These are phyloP conservation scores for Trichopria drosophilae DNA, from an alignment of 2,888 invertebrate genomes.

Conservation along the genomic window DNA sequence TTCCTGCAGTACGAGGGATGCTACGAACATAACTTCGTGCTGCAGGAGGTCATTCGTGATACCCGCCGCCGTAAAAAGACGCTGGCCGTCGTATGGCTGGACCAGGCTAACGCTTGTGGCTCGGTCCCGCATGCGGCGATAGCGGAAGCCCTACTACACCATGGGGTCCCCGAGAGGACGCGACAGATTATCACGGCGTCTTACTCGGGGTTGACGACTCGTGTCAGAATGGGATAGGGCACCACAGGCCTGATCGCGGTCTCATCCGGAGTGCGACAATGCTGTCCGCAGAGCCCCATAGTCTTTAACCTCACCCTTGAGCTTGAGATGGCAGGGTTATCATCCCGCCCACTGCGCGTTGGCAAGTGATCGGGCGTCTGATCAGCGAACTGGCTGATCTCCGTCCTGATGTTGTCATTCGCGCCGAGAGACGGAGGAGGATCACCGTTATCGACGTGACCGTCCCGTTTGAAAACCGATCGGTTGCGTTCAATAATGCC, in stretches of 20 bases:
- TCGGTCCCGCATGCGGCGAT: too few species aligned
- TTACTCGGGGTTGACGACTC: too few species aligned
- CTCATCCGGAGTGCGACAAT: too few species aligned
- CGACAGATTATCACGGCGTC: too few species aligned
- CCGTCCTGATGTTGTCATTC: constrained; percentile 31
- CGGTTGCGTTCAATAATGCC: constrained; percentile 38
- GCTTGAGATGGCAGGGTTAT: too few species aligned
- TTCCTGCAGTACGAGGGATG: too few species aligned
- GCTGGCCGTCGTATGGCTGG: constrained; percentile 48
- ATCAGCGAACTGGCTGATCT: constrained; percentile 36
- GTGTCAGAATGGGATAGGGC: too few species aligned
- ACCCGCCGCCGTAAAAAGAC: constrained; percentile 41
- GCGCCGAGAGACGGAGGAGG: constrained; percentile 30
- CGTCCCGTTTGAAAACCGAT: too few species aligned
- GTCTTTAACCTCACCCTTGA: constrained; percentile 37
- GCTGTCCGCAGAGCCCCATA: constrained; percentile 45
- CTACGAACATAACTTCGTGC: too few species aligned
- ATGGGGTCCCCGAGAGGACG: not conserved
- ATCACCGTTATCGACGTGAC: too few species aligned
- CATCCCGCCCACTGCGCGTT: constrained; percentile 45
- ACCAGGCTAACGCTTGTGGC: constrained; percentile 53
- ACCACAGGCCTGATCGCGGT: too few species aligned
- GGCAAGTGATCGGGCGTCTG: constrained; percentile 38
- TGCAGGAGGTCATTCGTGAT: constrained; percentile 47
- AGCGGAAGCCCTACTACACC: too few species aligned